A percentile compares a stretch with the other conserved stretches of the same genome.
phyloP scores from a whole-genome alignment of 2,113 vertebrate genomes.

The Pteruthius melanotis region DNA sequence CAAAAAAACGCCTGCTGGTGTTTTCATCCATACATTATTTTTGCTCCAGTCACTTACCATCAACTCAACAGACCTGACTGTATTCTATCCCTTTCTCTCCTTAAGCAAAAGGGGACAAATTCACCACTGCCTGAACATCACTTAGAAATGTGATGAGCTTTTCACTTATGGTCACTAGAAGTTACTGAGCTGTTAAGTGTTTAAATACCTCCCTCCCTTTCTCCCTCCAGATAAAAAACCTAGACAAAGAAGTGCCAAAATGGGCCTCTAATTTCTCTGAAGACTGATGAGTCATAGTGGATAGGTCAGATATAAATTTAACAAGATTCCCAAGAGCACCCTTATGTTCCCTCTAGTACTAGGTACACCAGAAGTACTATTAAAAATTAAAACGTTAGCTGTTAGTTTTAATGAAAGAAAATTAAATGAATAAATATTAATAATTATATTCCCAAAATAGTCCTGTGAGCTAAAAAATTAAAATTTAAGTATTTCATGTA shows the following conservation, averaged over 20 bases:
- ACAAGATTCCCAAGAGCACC: not conserved
- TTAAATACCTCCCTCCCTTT: not conserved
- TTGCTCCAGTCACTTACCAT: not conserved
- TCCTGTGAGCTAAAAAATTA: not conserved
- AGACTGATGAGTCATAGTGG: not conserved
- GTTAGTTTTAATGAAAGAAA: slow-evolving; percentile 37
- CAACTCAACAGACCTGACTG: not conserved
- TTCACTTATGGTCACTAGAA: not conserved
- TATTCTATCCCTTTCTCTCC: not conserved
- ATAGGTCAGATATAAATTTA: not conserved
- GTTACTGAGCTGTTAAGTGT: not conserved
- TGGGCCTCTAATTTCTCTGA: not conserved
- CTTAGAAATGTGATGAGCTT: not conserved
- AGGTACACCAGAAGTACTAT: not conserved
- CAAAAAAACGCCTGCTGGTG: not conserved
- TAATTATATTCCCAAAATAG: slow-evolving; percentile 15
- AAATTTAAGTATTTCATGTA: not conserved
- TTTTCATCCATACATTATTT: not conserved
- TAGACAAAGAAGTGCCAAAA: not conserved
- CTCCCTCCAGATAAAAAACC: not conserved
- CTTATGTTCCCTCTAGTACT: not conserved
- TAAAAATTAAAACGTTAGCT: not conserved
- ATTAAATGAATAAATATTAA: slow-evolving; percentile 50
- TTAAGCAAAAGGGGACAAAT: not conserved
- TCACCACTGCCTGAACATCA: not conserved